Evolutionary conservation across 2,797 vertebrate species (phyloP), one percentile per base, ranked within the genome.

Genomic region (Artibeus lituratus): DNA sequence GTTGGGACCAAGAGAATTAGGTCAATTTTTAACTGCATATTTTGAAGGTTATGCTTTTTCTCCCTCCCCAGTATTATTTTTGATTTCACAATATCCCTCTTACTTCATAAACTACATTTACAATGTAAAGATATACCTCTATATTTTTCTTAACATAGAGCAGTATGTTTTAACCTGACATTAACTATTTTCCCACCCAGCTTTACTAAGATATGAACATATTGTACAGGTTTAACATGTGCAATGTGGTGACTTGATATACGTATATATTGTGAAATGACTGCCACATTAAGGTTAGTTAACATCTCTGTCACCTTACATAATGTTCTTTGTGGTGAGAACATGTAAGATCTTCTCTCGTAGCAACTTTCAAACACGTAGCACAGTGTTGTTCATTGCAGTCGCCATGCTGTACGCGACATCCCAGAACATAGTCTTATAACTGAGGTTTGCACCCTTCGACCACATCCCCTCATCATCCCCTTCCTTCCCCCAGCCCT

Each of bases 11-110:
- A 74, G 59, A 89, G n/a, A 78, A 85, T 93, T 70, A 93, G 84
- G 67, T 93, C 76, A 74, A 91, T 55, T 90, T 87, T 96, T 92
- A 97, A 87, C 42, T 3, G 73, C 5, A 35, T 82, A 21, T 65
- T 92, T 96, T 85, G 69, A 95, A 92, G 29, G 12, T 49, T 82
- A 90, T 53, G 2, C 19, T 39, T 35, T 73, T 18, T 1, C 24
- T 59, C 87, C 53, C 65, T 24, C 73, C 77, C 21, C 37, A 93
- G 18, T 80, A 14, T 93, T 39, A 59, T 7, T 84, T 94, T 35
- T 87, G 47, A 39, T 92, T 85, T 93, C 37, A 90, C 10, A 84
- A 18, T 72, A 62, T 73, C 16, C 10, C 12, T 93, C 24, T 62
- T 49, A 69, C 42, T 78, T 65, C 49, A 73, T 18, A 88, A 53